Evolutionary conservation across 1,140 invertebrate genomes (phyloP), one percentile per base, ranked within the genome.

Genomic region (Luehdorfia chinensis): DNA sequence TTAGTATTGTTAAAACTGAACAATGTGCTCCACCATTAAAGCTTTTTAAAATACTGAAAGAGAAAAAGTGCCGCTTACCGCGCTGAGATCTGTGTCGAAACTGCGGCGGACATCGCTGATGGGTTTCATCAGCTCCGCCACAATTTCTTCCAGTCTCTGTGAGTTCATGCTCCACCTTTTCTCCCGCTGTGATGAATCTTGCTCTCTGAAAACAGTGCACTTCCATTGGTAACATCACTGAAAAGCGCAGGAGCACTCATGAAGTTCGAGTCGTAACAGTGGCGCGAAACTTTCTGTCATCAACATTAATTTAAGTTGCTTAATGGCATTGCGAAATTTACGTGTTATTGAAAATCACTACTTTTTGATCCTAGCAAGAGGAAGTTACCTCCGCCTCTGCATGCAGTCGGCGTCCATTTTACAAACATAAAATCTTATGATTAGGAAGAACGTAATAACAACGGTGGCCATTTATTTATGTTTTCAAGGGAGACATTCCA

Each of bases 401-500:
- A 50, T 53, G 44, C 25, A 61, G 50, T 74, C 72, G 68, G 72
- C 81, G 66, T 85, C 81, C 81, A 85, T 85, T 75, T 85, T 80
- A 83, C 45, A 74, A 80, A 76, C 69, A 85, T 75, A 66, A 63
- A 78, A 74, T 70, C 55, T 61, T 61, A 56, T 54, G 64, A 75
- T 68, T 71, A 85, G 65, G 69, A 81, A 71, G 60, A 83, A 75
- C 72, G 75, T 81, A 81, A 83, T 55, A 72, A 70, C 57, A 79
- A 83, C 76, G 78, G 81, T 85, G 81, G 71, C 78, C 78, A 85
- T 83, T 85, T 85, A 83, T 83, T 83, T 81, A 75, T 60, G 74
- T 83, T 85, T 85, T 83, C 34, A 50, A 50, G 50, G 65, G 72
- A 75, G 65, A 81, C 63, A 70, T 74, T 77, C 68, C 62, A 66